Evolutionary conservation across 92 coral and sea anemone genomes (phyloP).

Genomic region (Actinernus sp.): DNA sequence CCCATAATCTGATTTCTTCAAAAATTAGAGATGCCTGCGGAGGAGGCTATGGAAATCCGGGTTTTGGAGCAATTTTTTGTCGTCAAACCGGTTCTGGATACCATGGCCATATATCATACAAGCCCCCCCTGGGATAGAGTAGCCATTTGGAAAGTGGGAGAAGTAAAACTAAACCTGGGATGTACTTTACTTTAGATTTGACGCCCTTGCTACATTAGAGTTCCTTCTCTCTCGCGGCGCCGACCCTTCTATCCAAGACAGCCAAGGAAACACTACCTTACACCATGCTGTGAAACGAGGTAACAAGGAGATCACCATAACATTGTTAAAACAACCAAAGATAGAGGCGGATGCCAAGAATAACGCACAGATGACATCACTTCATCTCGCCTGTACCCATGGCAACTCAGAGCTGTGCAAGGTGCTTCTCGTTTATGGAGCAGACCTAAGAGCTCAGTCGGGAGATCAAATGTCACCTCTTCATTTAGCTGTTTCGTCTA

Average conservation of each 20-base stretch:
- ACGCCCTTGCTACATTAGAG: constrained; percentile 17
- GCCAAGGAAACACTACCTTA: constrained; percentile 22
- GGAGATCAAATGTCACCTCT: constrained; percentile 35
- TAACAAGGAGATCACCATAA: constrained; percentile 17
- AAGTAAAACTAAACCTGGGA: no score
- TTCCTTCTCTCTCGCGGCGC: constrained; percentile 19
- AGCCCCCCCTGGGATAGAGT: no score
- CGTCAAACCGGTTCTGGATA: no score
- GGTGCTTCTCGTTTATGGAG: constrained; percentile 29
- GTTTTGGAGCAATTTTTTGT: no score
- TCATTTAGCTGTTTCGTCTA: constrained; percentile 21
- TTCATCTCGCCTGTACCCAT: constrained; percentile 43
- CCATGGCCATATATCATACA: no score
- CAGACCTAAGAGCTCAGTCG: constrained; percentile 37
- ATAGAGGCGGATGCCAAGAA: constrained; percentile 30
- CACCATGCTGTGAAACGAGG: constrained; percentile 49
- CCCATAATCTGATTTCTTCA: no score
- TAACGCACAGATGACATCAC: constrained; percentile 31
- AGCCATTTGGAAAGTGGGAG: no score
- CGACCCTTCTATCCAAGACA: constrained; percentile 19
- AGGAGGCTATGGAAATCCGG: no score
- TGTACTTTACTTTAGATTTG: no score
- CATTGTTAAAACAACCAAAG: constrained; percentile 13
- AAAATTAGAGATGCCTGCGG: no score
- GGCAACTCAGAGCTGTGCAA: constrained; percentile 29